phyloP scores from a whole-genome alignment of 64 coral and sea anemone genomes.

The Dendronephthya gigantea region DNA sequence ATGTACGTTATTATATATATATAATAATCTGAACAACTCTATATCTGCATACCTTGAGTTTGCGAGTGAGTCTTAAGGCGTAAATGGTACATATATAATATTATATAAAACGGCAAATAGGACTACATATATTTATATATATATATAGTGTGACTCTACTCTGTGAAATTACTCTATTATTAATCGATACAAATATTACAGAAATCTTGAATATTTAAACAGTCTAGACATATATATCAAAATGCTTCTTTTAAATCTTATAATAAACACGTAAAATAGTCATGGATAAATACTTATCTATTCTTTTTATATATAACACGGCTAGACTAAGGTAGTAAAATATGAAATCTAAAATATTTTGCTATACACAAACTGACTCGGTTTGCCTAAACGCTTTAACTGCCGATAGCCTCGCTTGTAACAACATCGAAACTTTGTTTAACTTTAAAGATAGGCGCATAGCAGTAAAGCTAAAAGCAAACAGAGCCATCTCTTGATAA shows the following conservation, averaged over 20 bases:
- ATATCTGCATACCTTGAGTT: not conserved
- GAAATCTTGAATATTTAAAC: not conserved
- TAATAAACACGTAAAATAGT: slow-evolving; percentile 11
- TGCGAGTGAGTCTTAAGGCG: not conserved
- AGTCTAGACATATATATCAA: not conserved
- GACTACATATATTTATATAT: not conserved
- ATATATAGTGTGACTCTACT: not conserved
- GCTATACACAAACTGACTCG: not conserved
- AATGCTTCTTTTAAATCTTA: not conserved
- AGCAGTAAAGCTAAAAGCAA: not conserved
- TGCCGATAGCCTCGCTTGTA: not conserved
- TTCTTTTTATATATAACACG: not conserved
- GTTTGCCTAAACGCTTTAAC: not conserved
- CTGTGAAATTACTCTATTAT: slow-evolving; percentile 5
- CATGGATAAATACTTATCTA: slow-evolving; percentile 10
- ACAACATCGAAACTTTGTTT: not conserved
- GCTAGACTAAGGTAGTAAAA: not conserved
- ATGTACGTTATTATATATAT: slow-evolving; percentile 1
- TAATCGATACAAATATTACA: slow-evolving; percentile 22
- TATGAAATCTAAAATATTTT: not conserved
- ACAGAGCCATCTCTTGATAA: not conserved
- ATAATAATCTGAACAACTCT: not conserved
- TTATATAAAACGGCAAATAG: slow-evolving; percentile 15
- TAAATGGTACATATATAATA: not conserved
- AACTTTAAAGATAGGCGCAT: not conserved